Conservation (phyloP, 2,797 vertebrate species). For the Gymnoscopelus microlampas region DNA sequence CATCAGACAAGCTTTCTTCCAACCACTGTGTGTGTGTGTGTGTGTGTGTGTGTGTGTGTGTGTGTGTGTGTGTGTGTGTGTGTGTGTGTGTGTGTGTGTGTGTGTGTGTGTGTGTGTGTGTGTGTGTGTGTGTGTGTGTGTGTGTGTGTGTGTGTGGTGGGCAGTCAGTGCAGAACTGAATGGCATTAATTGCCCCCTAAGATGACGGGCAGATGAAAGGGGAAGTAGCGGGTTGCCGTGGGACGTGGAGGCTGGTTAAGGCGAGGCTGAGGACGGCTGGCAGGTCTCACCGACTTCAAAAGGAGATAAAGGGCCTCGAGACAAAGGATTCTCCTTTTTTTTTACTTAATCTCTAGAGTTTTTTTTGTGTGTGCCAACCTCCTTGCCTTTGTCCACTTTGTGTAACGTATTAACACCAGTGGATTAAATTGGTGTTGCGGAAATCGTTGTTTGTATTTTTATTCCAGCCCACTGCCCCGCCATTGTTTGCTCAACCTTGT, state of each 20-base stretch:
- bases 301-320: constrained; percentile 74
- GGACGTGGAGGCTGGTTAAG: constrained; percentile 67
- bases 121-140: constrained; percentile 28
- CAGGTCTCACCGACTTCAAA: constrained; percentile 79
- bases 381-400: constrained; percentile 70
- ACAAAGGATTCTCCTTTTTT: constrained; percentile 68
- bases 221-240: constrained; percentile 69
- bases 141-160: constrained; percentile 36
- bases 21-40: constrained; percentile 16
- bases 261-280: constrained; percentile 70
- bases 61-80: constrained; percentile 28
- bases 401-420: constrained; percentile 72
- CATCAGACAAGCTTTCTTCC: constrained; percentile 46
- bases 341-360: constrained; percentile 74
- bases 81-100: constrained; percentile 30
- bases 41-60: constrained; percentile 21
- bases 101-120: constrained; percentile 21
- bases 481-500: constrained; percentile 54
- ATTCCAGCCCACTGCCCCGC: constrained; percentile 50
- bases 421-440: constrained; percentile 79
- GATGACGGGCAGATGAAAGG: constrained; percentile 78
- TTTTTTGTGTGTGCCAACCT: constrained; percentile 67
- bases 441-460: constrained; percentile 76
- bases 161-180: constrained; percentile 59
- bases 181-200: constrained; percentile 80